phyloP scores from a whole-genome alignment of 2,888 invertebrate genomes.

The Formica aserva region DNA sequence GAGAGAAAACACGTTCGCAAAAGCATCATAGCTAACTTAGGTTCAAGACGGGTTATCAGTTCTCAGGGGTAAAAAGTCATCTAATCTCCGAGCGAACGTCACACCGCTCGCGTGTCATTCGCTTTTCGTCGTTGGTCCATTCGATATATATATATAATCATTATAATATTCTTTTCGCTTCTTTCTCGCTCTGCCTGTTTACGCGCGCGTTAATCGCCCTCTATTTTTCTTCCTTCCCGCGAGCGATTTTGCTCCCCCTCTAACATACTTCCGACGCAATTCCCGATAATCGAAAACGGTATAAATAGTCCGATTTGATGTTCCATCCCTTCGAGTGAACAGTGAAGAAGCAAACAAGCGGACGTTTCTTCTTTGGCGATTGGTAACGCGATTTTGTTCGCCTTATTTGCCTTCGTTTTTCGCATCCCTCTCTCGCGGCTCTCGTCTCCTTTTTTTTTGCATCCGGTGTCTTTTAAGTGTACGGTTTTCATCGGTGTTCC shows the following conservation, averaged over 20 bases:
- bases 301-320: slow-evolving; percentile 79
- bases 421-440: not conserved
- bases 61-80: slow-evolving; percentile 81
- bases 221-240: slow-evolving; percentile 22
- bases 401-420: not conserved
- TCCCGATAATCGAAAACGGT: slow-evolving; percentile 73
- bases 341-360: slow-evolving; percentile 7
- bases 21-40: slow-evolving; percentile 56
- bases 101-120: slow-evolving; percentile 57
- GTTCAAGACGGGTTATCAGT: slow-evolving; percentile 80
- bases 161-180: slow-evolving; percentile 54
- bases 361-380: slow-evolving; percentile 16
- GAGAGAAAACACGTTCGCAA: slow-evolving; percentile 60
- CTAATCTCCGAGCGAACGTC: slow-evolving; percentile 65
- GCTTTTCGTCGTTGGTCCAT: slow-evolving; percentile 74
- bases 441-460: not conserved
- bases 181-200: slow-evolving; percentile 18
- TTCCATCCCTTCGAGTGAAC: slow-evolving; percentile 74
- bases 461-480: slow-evolving; percentile 2
- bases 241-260: slow-evolving; percentile 15
- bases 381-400: slow-evolving; percentile 29
- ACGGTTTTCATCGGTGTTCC: not conserved
- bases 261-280: slow-evolving; percentile 51
- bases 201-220: slow-evolving; percentile 14
- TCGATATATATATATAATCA: slow-evolving; percentile 61